These are phyloP conservation scores for Avahi laniger DNA, from an alignment of 2,797 vertebrate genomes.

Conservation along the genomic window DNA sequence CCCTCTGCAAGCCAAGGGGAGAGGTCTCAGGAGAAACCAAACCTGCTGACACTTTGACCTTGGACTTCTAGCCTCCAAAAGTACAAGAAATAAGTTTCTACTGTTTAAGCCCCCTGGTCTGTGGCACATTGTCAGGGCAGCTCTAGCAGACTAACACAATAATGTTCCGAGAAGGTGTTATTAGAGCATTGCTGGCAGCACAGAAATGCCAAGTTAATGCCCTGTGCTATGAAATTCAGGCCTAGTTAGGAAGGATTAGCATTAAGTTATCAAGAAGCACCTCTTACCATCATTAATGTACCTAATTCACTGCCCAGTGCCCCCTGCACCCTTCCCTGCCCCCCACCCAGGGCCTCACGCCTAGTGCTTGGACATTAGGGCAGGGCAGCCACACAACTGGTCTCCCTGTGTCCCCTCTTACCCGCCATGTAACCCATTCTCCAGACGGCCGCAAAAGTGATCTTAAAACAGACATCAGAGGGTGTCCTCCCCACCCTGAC, in stretches of 20 bases:
- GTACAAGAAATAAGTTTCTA: not conserved
- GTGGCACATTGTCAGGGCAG: not conserved
- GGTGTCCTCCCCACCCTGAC: not conserved
- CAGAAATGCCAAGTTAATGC: not conserved
- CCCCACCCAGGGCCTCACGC: not conserved
- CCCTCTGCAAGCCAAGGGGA: not conserved
- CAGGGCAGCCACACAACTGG: too few species aligned
- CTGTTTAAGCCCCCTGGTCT: not conserved
- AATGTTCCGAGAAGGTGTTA: not conserved
- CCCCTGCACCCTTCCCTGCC: not conserved
- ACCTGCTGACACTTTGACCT: not conserved
- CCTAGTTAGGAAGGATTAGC: not conserved
- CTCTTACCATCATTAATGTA: not conserved
- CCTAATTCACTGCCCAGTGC: not conserved
- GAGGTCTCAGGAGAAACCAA: not conserved
- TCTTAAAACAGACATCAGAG: not conserved
- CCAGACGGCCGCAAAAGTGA: not conserved
- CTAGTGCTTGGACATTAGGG: not conserved
- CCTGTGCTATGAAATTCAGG: not conserved
- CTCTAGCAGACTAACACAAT: not conserved
- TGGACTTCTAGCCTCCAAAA: not conserved
- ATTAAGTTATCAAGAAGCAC: not conserved
- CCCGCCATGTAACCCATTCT: not conserved
- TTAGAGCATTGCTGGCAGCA: not conserved
- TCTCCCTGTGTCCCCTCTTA: not conserved